Conservation (phyloP, 2,888 invertebrate species). For the Philopedon plagiatum region DNA sequence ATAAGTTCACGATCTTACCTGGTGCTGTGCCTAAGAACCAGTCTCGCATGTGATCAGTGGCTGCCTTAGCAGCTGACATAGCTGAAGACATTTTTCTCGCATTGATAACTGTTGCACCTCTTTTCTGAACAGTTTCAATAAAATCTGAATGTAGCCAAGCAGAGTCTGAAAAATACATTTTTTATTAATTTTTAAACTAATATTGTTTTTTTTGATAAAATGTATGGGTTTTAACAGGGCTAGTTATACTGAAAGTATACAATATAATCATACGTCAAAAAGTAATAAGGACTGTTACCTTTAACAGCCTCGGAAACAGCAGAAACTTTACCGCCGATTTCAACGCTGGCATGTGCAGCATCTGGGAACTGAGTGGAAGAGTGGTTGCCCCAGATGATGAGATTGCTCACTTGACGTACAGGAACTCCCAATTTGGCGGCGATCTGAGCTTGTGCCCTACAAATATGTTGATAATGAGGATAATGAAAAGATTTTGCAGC, state of each 20-base stretch:
- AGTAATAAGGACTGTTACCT: constrained; percentile 32
- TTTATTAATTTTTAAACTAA: neutral
- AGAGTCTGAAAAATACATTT: constrained; percentile 72
- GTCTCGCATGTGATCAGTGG: constrained; percentile 97
- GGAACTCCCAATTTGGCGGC: constrained; percentile 80
- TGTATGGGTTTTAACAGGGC: no score
- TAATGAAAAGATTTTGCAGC: no score
- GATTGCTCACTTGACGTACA: constrained; percentile 83
- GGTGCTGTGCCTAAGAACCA: constrained; percentile 91
- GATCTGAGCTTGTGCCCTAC: constrained; percentile 88
- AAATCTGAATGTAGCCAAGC: constrained; percentile 87
- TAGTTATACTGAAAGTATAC: no score
- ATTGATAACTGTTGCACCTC: constrained; percentile 97
- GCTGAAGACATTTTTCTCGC: constrained; percentile 99
- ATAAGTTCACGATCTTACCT: constrained; percentile 68
- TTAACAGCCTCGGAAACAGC: constrained; percentile 81
- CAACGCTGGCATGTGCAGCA: constrained; percentile 80
- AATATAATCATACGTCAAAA: no score
- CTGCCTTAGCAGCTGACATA: constrained; percentile 99
- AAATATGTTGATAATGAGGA: no score
- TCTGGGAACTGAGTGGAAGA: constrained; percentile 99
- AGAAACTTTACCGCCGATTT: constrained; percentile 70
- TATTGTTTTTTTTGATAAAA: no score
- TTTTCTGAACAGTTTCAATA: constrained; percentile 93
- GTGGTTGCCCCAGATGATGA: constrained; percentile 99